Evolutionary conservation across 2,888 invertebrate genomes (phyloP).

Genomic region (Leuctra nigra): DNA sequence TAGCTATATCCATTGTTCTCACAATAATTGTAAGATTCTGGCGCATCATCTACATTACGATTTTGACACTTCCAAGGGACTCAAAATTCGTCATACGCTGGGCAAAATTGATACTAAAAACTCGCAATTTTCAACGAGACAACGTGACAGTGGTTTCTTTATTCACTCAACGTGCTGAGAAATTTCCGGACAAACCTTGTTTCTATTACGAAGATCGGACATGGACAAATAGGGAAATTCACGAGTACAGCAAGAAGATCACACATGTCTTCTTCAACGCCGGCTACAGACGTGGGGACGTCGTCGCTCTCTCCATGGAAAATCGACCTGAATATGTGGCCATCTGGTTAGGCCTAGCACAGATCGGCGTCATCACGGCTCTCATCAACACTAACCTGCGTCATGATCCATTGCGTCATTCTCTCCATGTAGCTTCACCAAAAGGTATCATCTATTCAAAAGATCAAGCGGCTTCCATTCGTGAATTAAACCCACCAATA

Average conservation of each 20-base stretch:
- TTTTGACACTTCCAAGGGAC: background rate
- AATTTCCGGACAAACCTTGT: conserved; percentile 57
- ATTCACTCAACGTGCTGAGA: conserved; percentile 52
- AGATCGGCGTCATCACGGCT: conserved; percentile 77
- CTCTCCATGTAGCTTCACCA: conserved; percentile 69
- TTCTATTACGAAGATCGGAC: conserved; percentile 58
- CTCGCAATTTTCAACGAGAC: conserved; percentile 47
- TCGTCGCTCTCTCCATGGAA: conserved; percentile 83
- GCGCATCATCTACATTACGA: background rate
- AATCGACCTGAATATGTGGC: conserved; percentile 77
- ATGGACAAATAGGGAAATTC: conserved; percentile 63
- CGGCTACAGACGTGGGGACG: conserved; percentile 63
- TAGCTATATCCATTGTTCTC: too few relatives aligned
- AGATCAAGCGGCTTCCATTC: conserved; percentile 41
- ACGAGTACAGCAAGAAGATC: conserved; percentile 57
- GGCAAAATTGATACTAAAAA: conserved; percentile 45
- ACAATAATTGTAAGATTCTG: too few relatives aligned
- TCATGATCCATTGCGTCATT: conserved; percentile 73
- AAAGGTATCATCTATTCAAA: conserved; percentile 72
- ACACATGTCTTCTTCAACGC: conserved; percentile 54
- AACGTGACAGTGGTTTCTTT: conserved; percentile 56
- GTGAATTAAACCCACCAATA: conserved; percentile 32
- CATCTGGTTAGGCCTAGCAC: conserved; percentile 87
- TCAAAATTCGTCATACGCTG: conserved; percentile 53
- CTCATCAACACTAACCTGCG: conserved; percentile 87